Evolutionary conservation across 2,888 invertebrate species (phyloP), one percentile per base, ranked within the genome.

Genomic region (Melipona beecheii): DNA sequence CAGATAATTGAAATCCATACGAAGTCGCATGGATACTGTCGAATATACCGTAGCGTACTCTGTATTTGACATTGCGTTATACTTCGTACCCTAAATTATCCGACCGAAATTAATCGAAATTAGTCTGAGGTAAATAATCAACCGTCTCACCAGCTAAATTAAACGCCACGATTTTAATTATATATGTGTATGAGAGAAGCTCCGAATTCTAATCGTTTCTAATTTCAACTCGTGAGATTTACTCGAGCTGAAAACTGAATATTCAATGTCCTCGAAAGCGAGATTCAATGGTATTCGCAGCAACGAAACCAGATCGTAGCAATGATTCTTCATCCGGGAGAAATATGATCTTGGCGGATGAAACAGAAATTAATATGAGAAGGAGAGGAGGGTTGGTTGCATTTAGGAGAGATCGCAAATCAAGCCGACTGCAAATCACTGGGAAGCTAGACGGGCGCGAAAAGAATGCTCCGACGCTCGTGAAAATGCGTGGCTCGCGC

Each of bases 401-500:
- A 58, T 19, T 52, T 49, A 17, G 60, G 82, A n/a, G 52, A 56
- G n/a, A 54, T 73, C 65, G 64, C 69, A 81, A 81, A 81, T 81
- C 81, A 81, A 68, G 68, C 70, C 31, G 52, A 21, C 62, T 68
- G 68, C 82, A 82, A 83, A 76, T 83, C 83, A 83, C 60, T 1
- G 24, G 19, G 24, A 49, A 27, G 73, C 54, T 36, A 66, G 75
- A 49, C n/a, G 54, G 9, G 19, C 19, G 27, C 27, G 66, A 56
- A 83, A 77, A 75, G 64, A 77, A 65, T 60, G 73, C 52, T 65
- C 71, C 71, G 83, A 77, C 60, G 58, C 70, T 50, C 21, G 31
- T 21, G 60, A 54, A 74, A 83, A 69, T 65, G 65, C 50, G 62
- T 49, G 58, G 52, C 56, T 65, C 65, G 58, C 1, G 31, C 31